Base-by-base conservation (phyloP, 2,888 invertebrate genomes). In the Eledona agricola region DNA sequence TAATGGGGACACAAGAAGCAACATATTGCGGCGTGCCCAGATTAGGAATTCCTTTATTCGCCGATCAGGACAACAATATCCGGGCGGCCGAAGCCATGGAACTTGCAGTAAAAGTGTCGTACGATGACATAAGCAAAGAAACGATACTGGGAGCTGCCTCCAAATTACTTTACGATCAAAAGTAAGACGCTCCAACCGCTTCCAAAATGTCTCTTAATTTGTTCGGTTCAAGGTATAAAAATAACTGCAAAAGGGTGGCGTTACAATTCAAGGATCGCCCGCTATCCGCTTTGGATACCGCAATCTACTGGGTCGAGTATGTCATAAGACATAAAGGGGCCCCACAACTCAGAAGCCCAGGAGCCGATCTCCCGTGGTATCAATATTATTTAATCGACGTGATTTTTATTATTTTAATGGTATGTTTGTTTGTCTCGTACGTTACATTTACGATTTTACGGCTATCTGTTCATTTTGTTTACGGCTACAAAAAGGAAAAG, bases 301-400 rank as follows among this genome's bases (percentile, higher is more conserved):
- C 83, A 0, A 73, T 84, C 1, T 86, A 83, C 71, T 86, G 86
- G 86, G 79, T 82, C 34, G 86, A 86, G 67, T 84, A 85, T 58
- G 81, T 85, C 0, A 70, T 83, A 4, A 78, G 83, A 23, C 82
- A 84, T 61, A 79, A 80, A 47, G 83, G 83, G 1, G 82, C 82
- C 0, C 59, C 69, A 1, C 81, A 82, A 51, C 55, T 83, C 12
- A 73, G 79, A 20, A 80, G 79, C 6, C 77, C 79, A 1, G 80
- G 80, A 0, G 70, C 79, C 1, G 79, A 81, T 49, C 69, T 83
- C 7, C 66, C 77, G 0, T 71, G 76, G 55, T 70, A 78, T 17
- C 81, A 83, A 77, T 67, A 68, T 32, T 61, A 60, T 43, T 37
- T 67, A 5, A 16, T 67, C n/a, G 66, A 67, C 52, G 57, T 66